Conservation (phyloP, 2,888 invertebrate species). For the Flexamia atlantica region DNA sequence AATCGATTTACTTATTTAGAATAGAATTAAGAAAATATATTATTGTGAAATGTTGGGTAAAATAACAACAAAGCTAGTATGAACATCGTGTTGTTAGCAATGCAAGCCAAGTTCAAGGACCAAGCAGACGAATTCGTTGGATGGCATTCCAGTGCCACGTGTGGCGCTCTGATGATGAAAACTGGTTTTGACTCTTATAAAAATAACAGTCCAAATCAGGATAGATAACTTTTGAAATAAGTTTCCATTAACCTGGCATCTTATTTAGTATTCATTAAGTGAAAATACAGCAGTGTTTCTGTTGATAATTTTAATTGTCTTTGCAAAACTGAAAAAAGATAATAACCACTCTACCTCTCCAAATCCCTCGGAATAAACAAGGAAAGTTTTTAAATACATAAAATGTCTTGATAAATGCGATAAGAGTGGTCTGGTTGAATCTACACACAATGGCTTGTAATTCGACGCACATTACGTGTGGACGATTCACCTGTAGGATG, state of each 20-base stretch:
- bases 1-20: too few species aligned
- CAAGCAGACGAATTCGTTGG: too few species aligned
- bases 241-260: neutral
- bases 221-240: neutral
- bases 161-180: neutral
- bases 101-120: constrained; percentile 1
- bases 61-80: neutral
- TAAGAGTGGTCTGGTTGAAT: neutral
- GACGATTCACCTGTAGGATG: neutral
- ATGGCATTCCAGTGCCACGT: neutral
- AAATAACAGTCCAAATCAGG: neutral
- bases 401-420: too few species aligned
- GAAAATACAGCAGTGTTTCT: too few species aligned
- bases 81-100: neutral
- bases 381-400: too few species aligned
- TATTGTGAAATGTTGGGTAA: too few species aligned
- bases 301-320: too few species aligned
- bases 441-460: neutral
- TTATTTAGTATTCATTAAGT: neutral
- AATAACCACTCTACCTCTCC: too few species aligned
- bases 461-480: neutral
- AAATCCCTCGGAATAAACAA: too few species aligned
- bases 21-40: too few species aligned
- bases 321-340: too few species aligned
- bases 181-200: neutral